These are phyloP conservation scores for Elachura formosa DNA, from an alignment of 2,113 vertebrate genomes.

Conservation along the genomic window DNA sequence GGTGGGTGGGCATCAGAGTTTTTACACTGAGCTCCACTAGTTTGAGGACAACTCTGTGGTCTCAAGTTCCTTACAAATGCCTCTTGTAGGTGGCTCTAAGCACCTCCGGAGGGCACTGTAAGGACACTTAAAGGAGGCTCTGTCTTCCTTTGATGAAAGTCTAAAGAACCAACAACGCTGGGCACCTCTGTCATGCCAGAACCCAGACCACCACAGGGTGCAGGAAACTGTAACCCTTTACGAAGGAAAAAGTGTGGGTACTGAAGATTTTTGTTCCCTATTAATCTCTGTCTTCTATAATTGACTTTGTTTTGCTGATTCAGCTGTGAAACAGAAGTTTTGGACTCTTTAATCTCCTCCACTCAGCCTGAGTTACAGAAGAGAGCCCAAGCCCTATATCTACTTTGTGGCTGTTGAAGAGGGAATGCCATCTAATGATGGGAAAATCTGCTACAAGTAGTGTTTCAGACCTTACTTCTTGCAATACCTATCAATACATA, in stretches of 20 bases:
- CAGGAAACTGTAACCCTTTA: background rate
- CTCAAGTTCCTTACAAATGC: background rate
- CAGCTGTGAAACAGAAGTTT: background rate
- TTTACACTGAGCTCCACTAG: background rate
- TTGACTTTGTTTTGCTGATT: background rate
- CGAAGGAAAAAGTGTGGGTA: background rate
- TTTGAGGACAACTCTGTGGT: background rate
- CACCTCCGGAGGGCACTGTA: slow-evolving; percentile 37
- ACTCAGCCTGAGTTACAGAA: background rate
- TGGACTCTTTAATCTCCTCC: background rate
- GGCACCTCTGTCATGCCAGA: background rate
- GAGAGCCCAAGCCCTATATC: background rate
- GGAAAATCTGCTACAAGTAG: background rate
- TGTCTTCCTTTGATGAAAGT: background rate
- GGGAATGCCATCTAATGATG: too few species aligned
- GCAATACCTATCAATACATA: background rate
- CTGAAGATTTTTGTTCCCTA: background rate
- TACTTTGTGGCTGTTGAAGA: background rate
- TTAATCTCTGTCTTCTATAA: background rate
- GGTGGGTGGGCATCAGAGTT: background rate
- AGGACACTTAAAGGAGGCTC: background rate
- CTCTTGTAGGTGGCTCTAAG: background rate
- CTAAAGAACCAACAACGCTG: fast-evolving
- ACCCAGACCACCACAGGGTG: background rate
- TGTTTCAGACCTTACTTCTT: background rate